Evolutionary conservation across 2,797 vertebrate species (phyloP), one percentile per base, ranked within the genome.

Genomic region (Scleropages formosus): DNA sequence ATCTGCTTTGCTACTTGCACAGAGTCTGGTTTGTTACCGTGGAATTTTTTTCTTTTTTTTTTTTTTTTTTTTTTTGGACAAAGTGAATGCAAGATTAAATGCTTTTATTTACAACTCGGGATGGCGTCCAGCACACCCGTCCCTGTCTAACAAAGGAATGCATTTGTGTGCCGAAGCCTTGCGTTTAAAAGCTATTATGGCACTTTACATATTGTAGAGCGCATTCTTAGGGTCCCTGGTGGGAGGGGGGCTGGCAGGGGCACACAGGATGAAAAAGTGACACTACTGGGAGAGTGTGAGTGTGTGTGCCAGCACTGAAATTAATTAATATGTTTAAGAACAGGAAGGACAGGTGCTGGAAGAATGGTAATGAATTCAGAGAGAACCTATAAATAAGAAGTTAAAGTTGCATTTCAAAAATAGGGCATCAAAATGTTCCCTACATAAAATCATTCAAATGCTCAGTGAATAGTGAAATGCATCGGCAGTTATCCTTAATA

Each of bases 81-180:
- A 84, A 68, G 71, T 73, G 78, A 88, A 84, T 13, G 82, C 82
- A 73, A 88, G 83, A 88, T 88, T 86, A 86, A 89, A 88, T 85
- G 85, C 85, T 88, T 89, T 90, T 90, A 89, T 90, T 91, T 89
- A 89, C 88, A 90, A 80, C 88, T 88, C 66, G 56, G 83, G 85
- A 87, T 59, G 10, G 56, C 76, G 81, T 91, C 88, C 89, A 90
- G 87, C 60, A 6, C 77, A 84, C 79, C 86, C 85, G 85, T 85
- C 85, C 73, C 80, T 77, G 44, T 84, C 86, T 87, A 51, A 80
- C 82, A 82, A 79, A 86, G 63, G 85, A 82, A 81, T 87, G 83
- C 31, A 2, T 58, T 24, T 53, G 47, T 77, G 73, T 74, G 78
- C 72, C 74, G 74, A 46, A 53, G 70, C 72, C 56, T 26, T 49